Evolutionary conservation across 2,888 invertebrate species (phyloP).

Genomic region (Physocephala rufipes): DNA sequence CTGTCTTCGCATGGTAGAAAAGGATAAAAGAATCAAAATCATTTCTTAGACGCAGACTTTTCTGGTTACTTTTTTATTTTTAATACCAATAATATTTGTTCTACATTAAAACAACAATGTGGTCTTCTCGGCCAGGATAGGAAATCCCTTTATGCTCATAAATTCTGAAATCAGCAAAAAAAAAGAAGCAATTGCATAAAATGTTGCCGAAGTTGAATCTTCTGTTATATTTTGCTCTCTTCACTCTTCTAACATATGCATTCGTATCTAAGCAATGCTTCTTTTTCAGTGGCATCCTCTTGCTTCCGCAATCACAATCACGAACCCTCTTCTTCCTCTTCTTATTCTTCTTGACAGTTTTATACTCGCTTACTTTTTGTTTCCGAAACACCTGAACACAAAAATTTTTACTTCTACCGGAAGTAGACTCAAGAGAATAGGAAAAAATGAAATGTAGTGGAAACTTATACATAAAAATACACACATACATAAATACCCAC

Average conservation of each 20-base stretch:
- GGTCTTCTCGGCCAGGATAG: neutral
- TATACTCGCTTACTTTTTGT: no score
- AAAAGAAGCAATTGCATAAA: conserved; percentile 6
- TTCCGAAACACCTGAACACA: conserved; percentile 12
- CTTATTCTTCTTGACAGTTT: no score
- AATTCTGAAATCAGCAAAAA: conserved; percentile 19
- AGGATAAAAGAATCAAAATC: no score
- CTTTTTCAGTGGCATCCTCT: no score
- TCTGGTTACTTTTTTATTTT: neutral
- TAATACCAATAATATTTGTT: neutral
- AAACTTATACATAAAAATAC: neutral
- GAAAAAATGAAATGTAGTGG: no score
- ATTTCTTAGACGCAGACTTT: neutral
- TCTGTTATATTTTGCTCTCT: conserved; percentile 5
- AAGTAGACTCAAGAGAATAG: conserved; percentile 29
- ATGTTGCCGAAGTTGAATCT: conserved; percentile 24
- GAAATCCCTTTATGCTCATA: conserved; percentile 18
- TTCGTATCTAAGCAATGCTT: neutral
- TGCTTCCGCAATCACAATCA: no score
- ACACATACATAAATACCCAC: neutral
- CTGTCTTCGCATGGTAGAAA: no score
- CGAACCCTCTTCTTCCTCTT: no score
- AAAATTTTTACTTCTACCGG: conserved; percentile 5
- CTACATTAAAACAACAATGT: neutral
- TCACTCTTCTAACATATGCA: no score